Percentiles rank a stretch among this genome's conserved stretches.
Evolutionary conservation across 2,888 invertebrate species (phyloP).

Genomic region (Alentia gelatinosa): DNA sequence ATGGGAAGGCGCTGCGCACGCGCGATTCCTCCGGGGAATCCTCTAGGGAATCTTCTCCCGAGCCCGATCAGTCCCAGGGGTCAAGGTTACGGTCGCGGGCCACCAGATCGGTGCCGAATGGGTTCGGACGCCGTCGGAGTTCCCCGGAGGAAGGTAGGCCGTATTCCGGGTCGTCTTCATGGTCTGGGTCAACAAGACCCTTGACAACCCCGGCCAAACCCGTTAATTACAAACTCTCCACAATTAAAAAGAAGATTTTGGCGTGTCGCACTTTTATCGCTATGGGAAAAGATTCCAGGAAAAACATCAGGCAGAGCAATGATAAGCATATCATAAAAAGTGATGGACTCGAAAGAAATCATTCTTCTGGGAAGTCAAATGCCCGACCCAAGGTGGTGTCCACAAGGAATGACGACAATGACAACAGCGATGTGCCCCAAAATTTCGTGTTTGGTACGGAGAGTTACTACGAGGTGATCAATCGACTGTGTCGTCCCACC

Average conservation of each 20-base stretch:
- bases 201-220: neutral
- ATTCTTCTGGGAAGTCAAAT: neutral
- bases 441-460: neutral
- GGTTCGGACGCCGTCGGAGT: neutral
- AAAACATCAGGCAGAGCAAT: neutral
- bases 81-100: neutral
- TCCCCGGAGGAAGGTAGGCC: neutral
- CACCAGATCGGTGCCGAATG: too few relatives aligned
- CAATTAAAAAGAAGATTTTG: neutral
- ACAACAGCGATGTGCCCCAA: neutral
- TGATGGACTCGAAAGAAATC: too few relatives aligned
- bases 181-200: neutral
- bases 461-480: slow-evolving; percentile 1
- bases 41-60: neutral
- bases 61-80: neutral
- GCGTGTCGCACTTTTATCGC: neutral
- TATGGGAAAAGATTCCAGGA: neutral
- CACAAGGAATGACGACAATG: neutral
- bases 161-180: neutral
- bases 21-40: neutral
- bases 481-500: slow-evolving; percentile 20
- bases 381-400: neutral
- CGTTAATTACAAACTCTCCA: neutral
- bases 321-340: too few relatives aligned
- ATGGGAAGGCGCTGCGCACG: neutral